Conservation (phyloP, 2,797 vertebrate species). For the Syngnathus rostellatus region DNA sequence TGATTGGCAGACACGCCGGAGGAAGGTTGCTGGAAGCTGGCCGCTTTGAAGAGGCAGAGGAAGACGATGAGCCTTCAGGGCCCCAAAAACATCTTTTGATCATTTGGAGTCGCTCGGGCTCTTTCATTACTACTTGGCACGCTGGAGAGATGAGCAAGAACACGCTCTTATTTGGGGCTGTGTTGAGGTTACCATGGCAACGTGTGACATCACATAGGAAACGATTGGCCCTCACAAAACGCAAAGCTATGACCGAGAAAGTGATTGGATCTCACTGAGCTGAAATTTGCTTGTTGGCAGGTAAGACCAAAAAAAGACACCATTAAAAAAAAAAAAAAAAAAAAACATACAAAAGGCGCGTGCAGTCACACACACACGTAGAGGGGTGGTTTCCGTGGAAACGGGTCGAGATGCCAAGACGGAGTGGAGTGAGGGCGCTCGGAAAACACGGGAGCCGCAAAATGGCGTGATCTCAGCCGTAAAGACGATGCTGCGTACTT, state of each 20-base stretch:
- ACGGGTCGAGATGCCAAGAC: not conserved
- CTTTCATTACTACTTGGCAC: not conserved
- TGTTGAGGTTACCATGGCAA: not conserved
- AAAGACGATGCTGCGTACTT: no score
- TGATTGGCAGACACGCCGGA: no score
- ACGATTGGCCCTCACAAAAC: not conserved
- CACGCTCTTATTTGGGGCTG: not conserved
- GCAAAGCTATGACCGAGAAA: not conserved
- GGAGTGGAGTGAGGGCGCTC: no score
- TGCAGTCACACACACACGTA: slow-evolving; percentile 8
- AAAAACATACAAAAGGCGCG: slow-evolving; percentile 12
- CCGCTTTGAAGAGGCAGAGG: no score
- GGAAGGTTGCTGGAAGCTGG: no score
- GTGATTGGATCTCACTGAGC: not conserved
- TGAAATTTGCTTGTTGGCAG: no score
- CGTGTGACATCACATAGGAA: not conserved
- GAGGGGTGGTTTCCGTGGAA: slow-evolving; percentile 3
- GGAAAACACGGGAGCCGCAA: no score
- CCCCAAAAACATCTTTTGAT: not conserved
- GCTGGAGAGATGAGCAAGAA: not conserved
- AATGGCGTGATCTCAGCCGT: no score
- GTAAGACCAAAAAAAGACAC: no score
- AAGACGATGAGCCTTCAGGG: not conserved
- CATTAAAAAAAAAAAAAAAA: no score
- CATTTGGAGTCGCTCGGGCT: not conserved